Evolutionary conservation across 2,113 vertebrate species (phyloP).

Genomic region (Gulo gulo): DNA sequence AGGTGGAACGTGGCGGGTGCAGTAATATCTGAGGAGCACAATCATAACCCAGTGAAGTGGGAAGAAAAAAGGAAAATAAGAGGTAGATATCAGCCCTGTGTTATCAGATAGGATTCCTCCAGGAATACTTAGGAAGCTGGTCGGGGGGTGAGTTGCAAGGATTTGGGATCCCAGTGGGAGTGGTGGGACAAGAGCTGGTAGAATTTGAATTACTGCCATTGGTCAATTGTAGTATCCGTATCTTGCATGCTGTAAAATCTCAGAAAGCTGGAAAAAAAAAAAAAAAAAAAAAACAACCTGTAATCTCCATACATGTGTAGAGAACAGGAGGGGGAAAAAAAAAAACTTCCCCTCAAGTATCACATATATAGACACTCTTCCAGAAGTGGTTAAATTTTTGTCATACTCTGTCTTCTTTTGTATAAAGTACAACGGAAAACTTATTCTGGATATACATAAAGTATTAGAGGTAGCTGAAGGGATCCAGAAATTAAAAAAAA

Average conservation of each 20-base stretch:
- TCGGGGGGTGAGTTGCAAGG: neutral
- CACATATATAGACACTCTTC: neutral
- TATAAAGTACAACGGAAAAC: neutral
- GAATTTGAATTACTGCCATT: neutral
- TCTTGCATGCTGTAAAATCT: conserved; percentile 5
- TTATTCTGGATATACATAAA: neutral
- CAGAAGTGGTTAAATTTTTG: conserved; percentile 2
- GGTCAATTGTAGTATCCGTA: neutral
- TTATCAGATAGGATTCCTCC: neutral
- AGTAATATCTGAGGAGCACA: neutral
- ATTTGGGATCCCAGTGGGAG: neutral
- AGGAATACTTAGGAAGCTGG: neutral
- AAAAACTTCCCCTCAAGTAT: too few relatives aligned
- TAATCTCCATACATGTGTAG: neutral
- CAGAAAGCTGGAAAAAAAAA: neutral
- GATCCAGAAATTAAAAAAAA: neutral
- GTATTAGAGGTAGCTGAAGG: neutral
- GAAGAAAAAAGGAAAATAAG: neutral
- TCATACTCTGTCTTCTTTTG: neutral
- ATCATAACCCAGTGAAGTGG: neutral
- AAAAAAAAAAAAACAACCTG: neutral
- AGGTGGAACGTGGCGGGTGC: neutral
- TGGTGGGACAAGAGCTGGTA: neutral
- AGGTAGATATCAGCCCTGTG: neutral
- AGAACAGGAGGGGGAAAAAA: neutral